Conservation (phyloP, 2,113 vertebrate species). For the Crypturellus undulatus region DNA sequence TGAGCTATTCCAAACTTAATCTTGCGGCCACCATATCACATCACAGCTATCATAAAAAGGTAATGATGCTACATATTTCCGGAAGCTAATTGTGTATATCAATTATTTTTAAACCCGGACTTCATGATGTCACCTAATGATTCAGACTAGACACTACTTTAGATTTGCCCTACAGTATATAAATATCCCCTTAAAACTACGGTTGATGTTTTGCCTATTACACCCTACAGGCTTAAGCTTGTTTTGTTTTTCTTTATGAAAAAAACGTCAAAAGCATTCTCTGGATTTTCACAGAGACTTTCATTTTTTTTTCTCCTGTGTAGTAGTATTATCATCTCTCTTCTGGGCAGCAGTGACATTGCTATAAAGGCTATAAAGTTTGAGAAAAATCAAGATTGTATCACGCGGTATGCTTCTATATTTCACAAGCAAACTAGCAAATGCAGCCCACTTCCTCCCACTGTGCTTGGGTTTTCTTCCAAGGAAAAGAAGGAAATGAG, state of each 20-base stretch:
- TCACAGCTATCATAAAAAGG: not conserved
- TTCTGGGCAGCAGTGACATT: not conserved
- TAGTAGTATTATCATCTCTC: not conserved
- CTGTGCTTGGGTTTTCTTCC: not conserved
- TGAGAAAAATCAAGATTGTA: not conserved
- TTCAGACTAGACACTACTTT: not conserved
- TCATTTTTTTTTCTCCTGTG: not conserved
- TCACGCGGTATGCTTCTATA: fast-evolving
- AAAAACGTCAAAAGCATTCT: not conserved
- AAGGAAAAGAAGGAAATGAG: not conserved
- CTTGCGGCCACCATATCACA: not conserved
- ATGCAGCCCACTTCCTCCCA: not conserved
- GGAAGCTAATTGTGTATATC: not conserved
- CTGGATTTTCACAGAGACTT: not conserved
- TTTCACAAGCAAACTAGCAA: not conserved
- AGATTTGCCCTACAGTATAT: not conserved
- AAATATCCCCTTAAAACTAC: not conserved
- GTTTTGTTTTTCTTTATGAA: not conserved
- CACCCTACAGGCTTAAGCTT: not conserved
- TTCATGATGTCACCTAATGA: not conserved
- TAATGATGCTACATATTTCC: not conserved
- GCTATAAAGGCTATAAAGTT: not conserved
- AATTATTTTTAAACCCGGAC: not conserved
- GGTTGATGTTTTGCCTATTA: not conserved
- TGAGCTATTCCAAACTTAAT: not conserved